Base-by-base conservation (phyloP, 2,888 invertebrate genomes). In the Sminthurides aquaticus region DNA sequence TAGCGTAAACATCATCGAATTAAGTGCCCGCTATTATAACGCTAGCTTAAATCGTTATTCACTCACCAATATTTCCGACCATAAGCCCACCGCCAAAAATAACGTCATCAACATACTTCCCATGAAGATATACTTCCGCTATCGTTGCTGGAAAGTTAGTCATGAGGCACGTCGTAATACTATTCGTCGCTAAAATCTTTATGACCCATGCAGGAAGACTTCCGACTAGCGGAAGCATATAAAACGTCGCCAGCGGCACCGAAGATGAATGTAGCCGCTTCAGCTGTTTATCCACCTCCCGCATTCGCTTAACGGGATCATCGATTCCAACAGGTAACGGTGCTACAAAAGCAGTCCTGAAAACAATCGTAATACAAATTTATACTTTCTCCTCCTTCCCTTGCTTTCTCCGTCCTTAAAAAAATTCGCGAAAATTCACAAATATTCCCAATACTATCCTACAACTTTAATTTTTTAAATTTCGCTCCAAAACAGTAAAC, bases 141-240 rank as follows among this genome's bases (percentile, higher is more conserved):
- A n/a, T 28, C 2, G 64, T 58, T n/a, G 59, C 64, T 8, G 64
- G 64, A 34, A 64, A 64, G 29, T 64, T 64, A 2, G 64, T 59
- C 64, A 64, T 59, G 1, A 64, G 27, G 20, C 59, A 59, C 2
- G 64, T 64, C 20, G 59, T n/a, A 54, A 64, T 60, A 11, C 34
- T 22, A 48, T 64, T 64, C 18, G 54, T 59, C 1, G 64, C 64
- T 8, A 64, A 54, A 24, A 64, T 54, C 26, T 48, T 52, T 26
- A 64, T 43, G 26, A 64, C 59, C 64, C 64, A 64, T 1, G 64
- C 64, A n/a, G 64, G 64, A 1, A 64, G 55, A 24, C 49, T 34
- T 3, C 64, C 64, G 1, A 64, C 26, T 25, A 64, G 3, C 1
- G 64, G 64, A 1, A 64, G 27, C 26, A 64, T 26, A 25, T 26